Conservation (phyloP, 2,113 vertebrate genomes). For the Erpornis zantholeuca region DNA sequence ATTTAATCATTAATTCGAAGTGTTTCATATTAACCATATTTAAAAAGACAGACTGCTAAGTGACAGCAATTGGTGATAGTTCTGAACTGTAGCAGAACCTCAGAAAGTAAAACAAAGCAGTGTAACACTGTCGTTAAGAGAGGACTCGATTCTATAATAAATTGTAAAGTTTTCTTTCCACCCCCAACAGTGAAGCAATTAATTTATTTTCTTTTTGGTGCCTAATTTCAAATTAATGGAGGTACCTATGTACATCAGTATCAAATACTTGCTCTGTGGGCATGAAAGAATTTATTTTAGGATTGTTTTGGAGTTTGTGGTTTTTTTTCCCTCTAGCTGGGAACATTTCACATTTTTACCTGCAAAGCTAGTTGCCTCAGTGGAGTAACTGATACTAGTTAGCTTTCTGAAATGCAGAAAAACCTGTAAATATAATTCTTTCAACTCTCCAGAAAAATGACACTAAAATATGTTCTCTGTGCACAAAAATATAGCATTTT, state of each 20-base stretch:
- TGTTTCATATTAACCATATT: background rate
- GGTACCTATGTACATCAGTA: background rate
- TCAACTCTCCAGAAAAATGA: background rate
- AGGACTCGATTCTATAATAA: background rate
- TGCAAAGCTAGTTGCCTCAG: background rate
- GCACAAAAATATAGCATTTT: background rate
- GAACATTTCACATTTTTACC: background rate
- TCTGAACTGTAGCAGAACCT: background rate
- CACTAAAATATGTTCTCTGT: background rate
- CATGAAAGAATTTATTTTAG: background rate
- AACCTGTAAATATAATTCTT: background rate
- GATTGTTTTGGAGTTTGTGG: background rate
- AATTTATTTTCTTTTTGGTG: background rate
- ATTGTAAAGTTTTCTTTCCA: background rate
- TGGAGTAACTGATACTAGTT: background rate
- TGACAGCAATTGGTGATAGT: background rate
- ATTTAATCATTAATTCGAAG: background rate
- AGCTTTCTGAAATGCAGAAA: background rate
- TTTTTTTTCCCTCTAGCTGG: background rate
- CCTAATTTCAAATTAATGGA: background rate
- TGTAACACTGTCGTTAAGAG: background rate
- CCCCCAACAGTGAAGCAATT: background rate
- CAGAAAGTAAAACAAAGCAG: background rate
- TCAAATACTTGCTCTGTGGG: background rate
- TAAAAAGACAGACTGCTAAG: background rate